Percentiles rank a stretch among this genome's conserved stretches.
These are phyloP conservation scores for Cepphus grylle DNA, from an alignment of 2,113 vertebrate species.

Conservation along the genomic window DNA sequence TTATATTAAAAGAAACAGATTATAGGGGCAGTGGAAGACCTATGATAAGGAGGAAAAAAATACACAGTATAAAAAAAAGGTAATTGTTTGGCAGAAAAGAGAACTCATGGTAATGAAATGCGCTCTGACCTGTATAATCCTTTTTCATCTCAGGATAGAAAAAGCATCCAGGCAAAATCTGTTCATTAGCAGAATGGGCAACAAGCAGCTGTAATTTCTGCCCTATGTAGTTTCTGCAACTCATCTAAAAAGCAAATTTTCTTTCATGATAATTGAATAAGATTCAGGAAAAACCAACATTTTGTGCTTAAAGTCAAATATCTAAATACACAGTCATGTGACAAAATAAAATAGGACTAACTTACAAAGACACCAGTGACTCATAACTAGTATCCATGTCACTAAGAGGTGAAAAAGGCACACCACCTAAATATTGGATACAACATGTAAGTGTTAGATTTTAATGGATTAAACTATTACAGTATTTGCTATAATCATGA, in stretches of 20 bases:
- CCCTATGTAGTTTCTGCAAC: conserved; percentile 80
- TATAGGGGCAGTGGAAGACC: background rate
- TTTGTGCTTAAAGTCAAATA: background rate
- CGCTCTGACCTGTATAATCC: conserved; percentile 63
- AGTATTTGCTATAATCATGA: background rate
- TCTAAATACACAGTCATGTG: background rate
- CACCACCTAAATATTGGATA: background rate
- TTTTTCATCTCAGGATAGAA: background rate
- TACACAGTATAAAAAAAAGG: background rate
- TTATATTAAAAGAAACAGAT: background rate
- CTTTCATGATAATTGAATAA: background rate
- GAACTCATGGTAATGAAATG: background rate
- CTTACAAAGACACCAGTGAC: background rate
- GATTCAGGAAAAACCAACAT: background rate
- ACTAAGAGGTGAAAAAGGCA: background rate
- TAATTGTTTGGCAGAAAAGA: background rate
- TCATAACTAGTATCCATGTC: background rate
- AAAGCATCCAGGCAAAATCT: background rate
- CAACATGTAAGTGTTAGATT: background rate
- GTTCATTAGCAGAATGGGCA: background rate
- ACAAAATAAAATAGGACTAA: background rate
- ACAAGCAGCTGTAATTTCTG: conserved; percentile 66
- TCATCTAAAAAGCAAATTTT: conserved; percentile 78
- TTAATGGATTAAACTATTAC: background rate
- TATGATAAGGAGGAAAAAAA: background rate